Evolutionary conservation across 2,113 vertebrate species (phyloP).

Genomic region (Pandion haliaetus): DNA sequence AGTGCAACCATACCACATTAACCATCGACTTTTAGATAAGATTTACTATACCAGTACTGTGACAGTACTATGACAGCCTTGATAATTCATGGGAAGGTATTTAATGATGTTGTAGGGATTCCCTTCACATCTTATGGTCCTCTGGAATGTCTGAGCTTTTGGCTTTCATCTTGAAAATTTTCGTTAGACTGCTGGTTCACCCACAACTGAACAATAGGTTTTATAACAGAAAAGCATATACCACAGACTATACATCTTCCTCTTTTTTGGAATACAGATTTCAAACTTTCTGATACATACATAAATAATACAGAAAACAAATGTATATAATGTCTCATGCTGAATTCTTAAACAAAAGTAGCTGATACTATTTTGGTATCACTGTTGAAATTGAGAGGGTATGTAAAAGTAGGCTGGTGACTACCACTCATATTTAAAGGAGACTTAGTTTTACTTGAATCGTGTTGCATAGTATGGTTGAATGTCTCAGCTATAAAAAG

Average conservation of each 20-base stretch:
- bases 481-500: slow-evolving; percentile 62
- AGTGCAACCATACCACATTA: background rate
- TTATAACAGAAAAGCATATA: background rate
- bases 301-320: background rate
- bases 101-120: background rate
- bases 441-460: slow-evolving; percentile 59
- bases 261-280: slow-evolving; percentile 1
- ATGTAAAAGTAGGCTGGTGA: background rate
- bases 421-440: slow-evolving; percentile 41
- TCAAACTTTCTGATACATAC: background rate
- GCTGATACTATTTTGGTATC: slow-evolving; percentile 29
- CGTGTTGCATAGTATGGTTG: slow-evolving; percentile 54
- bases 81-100: background rate
- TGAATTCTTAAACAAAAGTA: slow-evolving; percentile 21
- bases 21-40: background rate
- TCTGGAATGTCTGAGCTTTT: background rate
- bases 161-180: slow-evolving; percentile 4
- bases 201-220: background rate
- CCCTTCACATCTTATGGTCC: background rate
- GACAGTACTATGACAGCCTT: background rate
- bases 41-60: background rate
- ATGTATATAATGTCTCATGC: slow-evolving; percentile 16
- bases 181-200: background rate
- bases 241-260: background rate
- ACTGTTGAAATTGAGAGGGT: slow-evolving; percentile 3